Evolutionary conservation across 2,797 vertebrate species (phyloP).

Genomic region (Typhlichthys eigenmanni): DNA sequence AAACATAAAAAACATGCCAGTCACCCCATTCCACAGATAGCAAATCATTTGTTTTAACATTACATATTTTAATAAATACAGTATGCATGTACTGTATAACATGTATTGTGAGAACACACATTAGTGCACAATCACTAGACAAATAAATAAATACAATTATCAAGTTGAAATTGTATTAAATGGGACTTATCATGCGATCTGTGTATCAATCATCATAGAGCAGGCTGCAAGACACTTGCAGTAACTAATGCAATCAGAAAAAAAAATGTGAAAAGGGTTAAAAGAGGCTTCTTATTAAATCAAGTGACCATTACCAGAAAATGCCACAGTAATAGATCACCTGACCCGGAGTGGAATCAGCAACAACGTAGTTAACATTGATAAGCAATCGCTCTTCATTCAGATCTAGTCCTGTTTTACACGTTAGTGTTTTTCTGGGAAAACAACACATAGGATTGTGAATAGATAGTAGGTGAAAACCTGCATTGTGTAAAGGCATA

Average conservation of each 20-base stretch:
- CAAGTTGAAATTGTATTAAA: not conserved
- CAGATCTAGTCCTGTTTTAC: conserved; percentile 16
- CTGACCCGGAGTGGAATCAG: conserved; percentile 14
- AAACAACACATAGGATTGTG: conserved; percentile 18
- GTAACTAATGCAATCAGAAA: conserved; percentile 18
- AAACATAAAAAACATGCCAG: too few species aligned
- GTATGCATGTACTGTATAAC: not conserved
- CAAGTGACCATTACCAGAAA: conserved; percentile 36
- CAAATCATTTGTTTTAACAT: too few species aligned
- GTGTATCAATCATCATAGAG: not conserved
- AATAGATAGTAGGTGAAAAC: conserved; percentile 18
- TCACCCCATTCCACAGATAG: too few species aligned
- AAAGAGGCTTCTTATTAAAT: conserved; percentile 26
- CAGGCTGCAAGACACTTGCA: conserved; percentile 1
- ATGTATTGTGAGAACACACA: not conserved
- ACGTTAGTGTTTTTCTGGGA: conserved; percentile 26
- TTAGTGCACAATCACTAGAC: not conserved
- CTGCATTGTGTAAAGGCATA: conserved; percentile 29
- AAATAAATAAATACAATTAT: not conserved
- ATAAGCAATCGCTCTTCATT: conserved; percentile 35
- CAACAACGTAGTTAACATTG: conserved; percentile 42
- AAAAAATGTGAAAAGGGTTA: conserved; percentile 25
- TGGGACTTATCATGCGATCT: not conserved
- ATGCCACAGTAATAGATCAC: conserved; percentile 34
- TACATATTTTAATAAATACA: too few species aligned